Base-by-base conservation (phyloP, 92 coral and sea anemone species). In the Zoanthus solanderi region DNA sequence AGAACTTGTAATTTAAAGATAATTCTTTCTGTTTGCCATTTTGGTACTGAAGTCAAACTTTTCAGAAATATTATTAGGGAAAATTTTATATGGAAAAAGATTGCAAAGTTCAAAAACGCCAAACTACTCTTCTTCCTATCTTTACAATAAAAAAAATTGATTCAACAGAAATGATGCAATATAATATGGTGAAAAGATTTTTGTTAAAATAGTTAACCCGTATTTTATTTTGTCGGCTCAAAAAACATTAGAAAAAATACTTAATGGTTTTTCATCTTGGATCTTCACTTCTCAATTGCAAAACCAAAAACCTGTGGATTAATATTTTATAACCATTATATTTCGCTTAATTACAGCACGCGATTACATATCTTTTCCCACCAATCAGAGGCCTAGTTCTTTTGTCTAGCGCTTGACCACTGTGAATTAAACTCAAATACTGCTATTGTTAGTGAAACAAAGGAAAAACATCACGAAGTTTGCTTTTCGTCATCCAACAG, bases 341-440 rank as follows among this genome's bases (percentile, higher is more conserved):
- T 42, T 60, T 5, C 5, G 75, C 74, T 81, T 81, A 81, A 81
- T 81, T 81, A 81, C 75, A 81, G 66, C 85, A 81, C 85, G 85
- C 85, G 85, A 81, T 81, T 81, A 81, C 85, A 81, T 81, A 81
- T 58, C 14, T 65, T 45, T 67, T 28, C 46, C 46, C 18, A 52
- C 85, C 85, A 81, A 81, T 81, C 85, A 81, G 85, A 63, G 23
- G 7, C 18, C 47, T 28, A 18, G 60, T 54, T 7, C 71, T 54
- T 81, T 81, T 81, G 85, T 81, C 58, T 67, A 23, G 75, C 65
- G 75, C 85, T 28, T 17, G 85, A 66, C 76, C 85, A 81, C 85
- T 81, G 85, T 66, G 85, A 81, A 81, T 81, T 23, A 81, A 81
- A 81, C 85, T 81, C 85, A 81, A 81, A 81, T 81, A 81, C 85